Evolutionary conservation across 2,888 invertebrate genomes (phyloP).

Genomic region (Drosophila meridionalis): DNA sequence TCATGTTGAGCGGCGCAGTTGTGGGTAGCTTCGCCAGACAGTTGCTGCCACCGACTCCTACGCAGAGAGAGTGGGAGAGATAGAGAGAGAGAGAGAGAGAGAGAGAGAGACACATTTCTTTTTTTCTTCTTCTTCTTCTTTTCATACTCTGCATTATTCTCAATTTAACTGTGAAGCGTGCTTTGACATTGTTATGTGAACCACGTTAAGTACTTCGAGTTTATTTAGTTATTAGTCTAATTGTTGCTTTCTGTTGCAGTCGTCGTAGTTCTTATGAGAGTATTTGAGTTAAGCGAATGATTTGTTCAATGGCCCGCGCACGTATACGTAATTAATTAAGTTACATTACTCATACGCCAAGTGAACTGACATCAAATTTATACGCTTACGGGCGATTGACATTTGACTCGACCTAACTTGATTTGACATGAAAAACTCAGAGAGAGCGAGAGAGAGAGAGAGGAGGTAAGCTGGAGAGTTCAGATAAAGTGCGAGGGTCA

Average conservation of each 20-base stretch:
- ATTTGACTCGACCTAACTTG: constrained; percentile 37
- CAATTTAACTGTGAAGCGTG: constrained; percentile 5
- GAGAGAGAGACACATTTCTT: too few species aligned
- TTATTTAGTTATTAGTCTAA: constrained; percentile 18
- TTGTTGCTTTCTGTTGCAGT: constrained; percentile 8
- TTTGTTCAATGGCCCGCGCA: constrained; percentile 27
- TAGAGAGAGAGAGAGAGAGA: too few species aligned
- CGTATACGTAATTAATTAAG: constrained; percentile 67
- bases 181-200: constrained; percentile 12
- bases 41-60: background rate
- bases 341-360: constrained; percentile 55
- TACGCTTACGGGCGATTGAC: constrained; percentile 40
- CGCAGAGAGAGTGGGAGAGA: background rate
- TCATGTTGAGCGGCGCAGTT: constrained; percentile 38
- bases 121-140: background rate
- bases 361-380: constrained; percentile 20
- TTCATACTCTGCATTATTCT: constrained; percentile 14
- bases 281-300: constrained; percentile 15
- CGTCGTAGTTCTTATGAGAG: constrained; percentile 3
- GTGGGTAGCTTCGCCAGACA: constrained; percentile 1
- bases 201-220: constrained; percentile 1
- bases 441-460: too few species aligned
- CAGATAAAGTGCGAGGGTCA: background rate
- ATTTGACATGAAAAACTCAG: constrained; percentile 18
- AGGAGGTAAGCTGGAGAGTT: background rate